Percentiles rank a stretch among this genome's conserved stretches.
Evolutionary conservation across 2,113 vertebrate genomes (phyloP).

Genomic region (Mugil cephalus): DNA sequence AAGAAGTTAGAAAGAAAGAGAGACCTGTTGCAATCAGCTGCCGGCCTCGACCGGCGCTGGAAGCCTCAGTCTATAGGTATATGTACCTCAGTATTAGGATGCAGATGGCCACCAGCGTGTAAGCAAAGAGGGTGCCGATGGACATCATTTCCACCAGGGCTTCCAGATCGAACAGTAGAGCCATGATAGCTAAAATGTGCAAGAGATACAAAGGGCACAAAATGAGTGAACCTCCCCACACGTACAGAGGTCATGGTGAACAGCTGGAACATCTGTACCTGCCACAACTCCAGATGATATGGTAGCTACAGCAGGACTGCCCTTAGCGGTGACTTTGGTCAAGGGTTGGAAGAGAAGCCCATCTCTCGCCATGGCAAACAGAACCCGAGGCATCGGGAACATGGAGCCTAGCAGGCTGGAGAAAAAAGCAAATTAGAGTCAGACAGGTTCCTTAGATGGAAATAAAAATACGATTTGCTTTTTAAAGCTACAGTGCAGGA

Average conservation of each 20-base stretch:
- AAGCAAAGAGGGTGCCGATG: constrained; percentile 89
- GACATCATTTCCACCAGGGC: constrained; percentile 91
- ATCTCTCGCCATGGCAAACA: constrained; percentile 92
- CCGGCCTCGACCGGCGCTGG: no score
- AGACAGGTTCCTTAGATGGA: neutral
- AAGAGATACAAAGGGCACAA: constrained; percentile 20
- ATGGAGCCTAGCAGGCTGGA: constrained; percentile 90
- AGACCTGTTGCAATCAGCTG: no score
- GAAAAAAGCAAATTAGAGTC: constrained; percentile 10
- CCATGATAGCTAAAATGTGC: constrained; percentile 85
- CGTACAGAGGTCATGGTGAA: neutral
- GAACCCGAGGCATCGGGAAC: constrained; percentile 92
- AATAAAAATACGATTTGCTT: no score
- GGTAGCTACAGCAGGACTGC: constrained; percentile 88
- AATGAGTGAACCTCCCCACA: neutral
- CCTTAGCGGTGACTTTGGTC: constrained; percentile 81
- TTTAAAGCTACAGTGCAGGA: no score
- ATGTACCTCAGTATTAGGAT: constrained; percentile 89
- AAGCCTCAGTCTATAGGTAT: no score
- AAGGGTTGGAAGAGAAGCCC: constrained; percentile 88
- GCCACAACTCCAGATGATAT: constrained; percentile 86
- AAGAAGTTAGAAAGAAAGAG: no score
- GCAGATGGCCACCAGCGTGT: constrained; percentile 89
- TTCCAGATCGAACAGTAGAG: constrained; percentile 89
- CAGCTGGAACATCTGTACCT: constrained; percentile 75